Percentiles rank a stretch among this genome's conserved stretches.
phyloP scores from a whole-genome alignment of 2,113 vertebrate genomes.

The Podarcis raffonei region DNA sequence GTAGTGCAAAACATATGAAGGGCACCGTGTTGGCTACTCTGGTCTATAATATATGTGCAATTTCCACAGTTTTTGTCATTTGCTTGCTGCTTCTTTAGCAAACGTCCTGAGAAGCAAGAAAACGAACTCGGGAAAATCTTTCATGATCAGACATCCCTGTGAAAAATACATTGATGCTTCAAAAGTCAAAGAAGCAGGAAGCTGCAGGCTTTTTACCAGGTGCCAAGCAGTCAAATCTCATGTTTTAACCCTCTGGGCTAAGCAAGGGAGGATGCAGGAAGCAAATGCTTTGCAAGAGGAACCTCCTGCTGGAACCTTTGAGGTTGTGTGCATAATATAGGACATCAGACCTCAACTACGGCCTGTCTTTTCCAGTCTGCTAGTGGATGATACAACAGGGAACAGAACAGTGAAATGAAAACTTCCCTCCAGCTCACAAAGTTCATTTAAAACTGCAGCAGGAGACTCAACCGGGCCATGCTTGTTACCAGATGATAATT shows the following conservation, averaged over 20 bases:
- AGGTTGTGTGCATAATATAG: not conserved
- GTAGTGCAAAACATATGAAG: too few species aligned
- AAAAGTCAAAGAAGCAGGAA: not conserved
- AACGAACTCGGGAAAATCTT: not conserved
- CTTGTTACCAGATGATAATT: not conserved
- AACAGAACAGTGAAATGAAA: not conserved
- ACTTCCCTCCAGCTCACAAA: not conserved
- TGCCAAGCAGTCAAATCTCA: not conserved
- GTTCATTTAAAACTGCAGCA: not conserved
- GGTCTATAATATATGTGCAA: too few species aligned
- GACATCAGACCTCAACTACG: not conserved
- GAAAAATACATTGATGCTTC: not conserved
- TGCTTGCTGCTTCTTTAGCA: not conserved
- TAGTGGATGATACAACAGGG: not conserved
- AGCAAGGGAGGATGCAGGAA: not conserved
- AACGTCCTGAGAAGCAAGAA: not conserved
- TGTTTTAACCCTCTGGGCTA: not conserved
- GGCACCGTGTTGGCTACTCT: too few species aligned
- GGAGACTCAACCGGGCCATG: not conserved
- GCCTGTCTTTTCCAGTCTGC: not conserved
- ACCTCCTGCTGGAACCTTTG: not conserved
- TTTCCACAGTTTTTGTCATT: too few species aligned
- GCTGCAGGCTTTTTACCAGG: not conserved
- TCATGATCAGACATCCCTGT: not conserved
- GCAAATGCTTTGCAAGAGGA: not conserved